Evolutionary conservation across 2,113 vertebrate species (phyloP).

Genomic region (Thamnaconus septentrionalis): DNA sequence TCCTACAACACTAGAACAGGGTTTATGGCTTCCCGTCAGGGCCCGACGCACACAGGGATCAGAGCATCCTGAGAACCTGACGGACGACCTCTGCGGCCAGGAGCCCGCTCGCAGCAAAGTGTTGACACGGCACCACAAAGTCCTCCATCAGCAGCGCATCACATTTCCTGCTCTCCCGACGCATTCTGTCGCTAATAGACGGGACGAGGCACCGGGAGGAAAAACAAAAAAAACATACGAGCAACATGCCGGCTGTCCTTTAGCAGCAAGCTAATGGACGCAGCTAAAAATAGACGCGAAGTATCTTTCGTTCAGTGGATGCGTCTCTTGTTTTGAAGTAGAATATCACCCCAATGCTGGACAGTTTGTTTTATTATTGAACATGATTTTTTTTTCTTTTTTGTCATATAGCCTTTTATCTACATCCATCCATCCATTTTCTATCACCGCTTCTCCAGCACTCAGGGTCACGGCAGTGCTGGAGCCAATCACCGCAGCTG

Average conservation of each 20-base stretch:
- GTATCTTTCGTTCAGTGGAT: constrained; percentile 15
- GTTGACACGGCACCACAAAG: constrained; percentile 44
- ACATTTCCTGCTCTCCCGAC: constrained; percentile 36
- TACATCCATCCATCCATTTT: no score
- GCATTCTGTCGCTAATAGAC: constrained; percentile 31
- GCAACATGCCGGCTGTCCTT: constrained; percentile 7
- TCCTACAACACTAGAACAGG: no score
- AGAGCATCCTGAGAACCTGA: constrained; percentile 16
- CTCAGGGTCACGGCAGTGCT: no score
- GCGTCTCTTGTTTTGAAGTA: constrained; percentile 1
- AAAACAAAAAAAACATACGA: constrained; percentile 7
- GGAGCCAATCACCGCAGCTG: no score
- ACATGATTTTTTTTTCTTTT: no score
- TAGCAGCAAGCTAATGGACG: constrained; percentile 1
- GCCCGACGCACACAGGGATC: constrained; percentile 13
- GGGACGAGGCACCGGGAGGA: no score
- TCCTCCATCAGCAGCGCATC: constrained; percentile 40
- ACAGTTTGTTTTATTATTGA: background rate
- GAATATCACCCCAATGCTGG: background rate
- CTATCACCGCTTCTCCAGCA: no score
- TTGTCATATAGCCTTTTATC: no score
- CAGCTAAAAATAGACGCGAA: constrained; percentile 22
- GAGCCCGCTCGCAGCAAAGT: constrained; percentile 26
- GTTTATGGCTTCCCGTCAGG: constrained; percentile 16
- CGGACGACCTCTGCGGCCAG: constrained; percentile 2